These are phyloP conservation scores for Pseudomyrmex sp. DNA, from an alignment of 1,140 invertebrate species.

Conservation along the genomic window DNA sequence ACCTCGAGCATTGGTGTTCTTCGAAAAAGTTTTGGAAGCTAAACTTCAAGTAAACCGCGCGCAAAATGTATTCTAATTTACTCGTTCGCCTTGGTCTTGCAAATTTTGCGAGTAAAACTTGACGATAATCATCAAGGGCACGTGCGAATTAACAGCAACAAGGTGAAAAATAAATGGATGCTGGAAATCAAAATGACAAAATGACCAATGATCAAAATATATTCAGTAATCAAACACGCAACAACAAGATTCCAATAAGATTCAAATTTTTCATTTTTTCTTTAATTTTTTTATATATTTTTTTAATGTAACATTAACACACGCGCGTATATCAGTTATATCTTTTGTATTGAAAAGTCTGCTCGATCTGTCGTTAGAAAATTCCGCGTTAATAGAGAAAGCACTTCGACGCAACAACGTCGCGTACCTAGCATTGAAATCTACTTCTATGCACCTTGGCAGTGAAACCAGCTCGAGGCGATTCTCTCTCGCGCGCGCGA, in stretches of 20 bases:
- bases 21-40: background rate
- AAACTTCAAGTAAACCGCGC: background rate
- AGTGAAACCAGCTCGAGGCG: constrained; percentile 61
- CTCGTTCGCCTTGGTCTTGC: background rate
- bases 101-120: background rate
- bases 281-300: too few species aligned
- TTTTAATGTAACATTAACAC: too few species aligned
- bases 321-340: too few species aligned
- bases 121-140: background rate
- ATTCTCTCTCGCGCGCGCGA: constrained; percentile 34
- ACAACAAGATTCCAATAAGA: too few species aligned
- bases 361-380: background rate
- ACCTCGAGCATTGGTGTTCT: background rate
- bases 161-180: too few species aligned
- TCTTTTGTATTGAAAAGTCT: background rate
- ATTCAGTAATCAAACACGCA: too few species aligned
- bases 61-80: background rate
- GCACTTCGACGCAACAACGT: constrained; percentile 34
- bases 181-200: too few species aligned
- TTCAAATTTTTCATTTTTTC: too few species aligned
- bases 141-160: too few species aligned
- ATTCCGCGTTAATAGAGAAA: constrained; percentile 14
- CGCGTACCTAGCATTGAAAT: constrained; percentile 35
- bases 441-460: constrained; percentile 51
- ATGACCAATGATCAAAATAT: too few species aligned